Percentiles rank a stretch among this genome's conserved stretches.
These are phyloP conservation scores for Acropternis orthonyx DNA, from an alignment of 2,797 vertebrate genomes.

Conservation along the genomic window DNA sequence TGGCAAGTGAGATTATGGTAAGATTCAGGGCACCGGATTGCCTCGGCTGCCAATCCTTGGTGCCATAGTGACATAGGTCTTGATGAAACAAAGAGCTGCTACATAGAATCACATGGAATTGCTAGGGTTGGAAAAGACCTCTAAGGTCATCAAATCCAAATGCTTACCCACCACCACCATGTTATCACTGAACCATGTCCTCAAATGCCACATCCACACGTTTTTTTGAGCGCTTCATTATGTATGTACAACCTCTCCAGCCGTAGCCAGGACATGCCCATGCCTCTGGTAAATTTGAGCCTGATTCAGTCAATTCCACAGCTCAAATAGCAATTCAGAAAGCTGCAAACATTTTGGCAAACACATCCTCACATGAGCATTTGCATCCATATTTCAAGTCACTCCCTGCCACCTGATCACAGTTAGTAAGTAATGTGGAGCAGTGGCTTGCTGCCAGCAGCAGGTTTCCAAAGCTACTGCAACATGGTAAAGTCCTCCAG, in stretches of 20 bases:
- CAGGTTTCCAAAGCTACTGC: not conserved
- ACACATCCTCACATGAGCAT: no score
- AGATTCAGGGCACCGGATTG: not conserved
- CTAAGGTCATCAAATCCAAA: not conserved
- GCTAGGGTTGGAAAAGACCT: not conserved
- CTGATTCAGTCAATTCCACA: not conserved
- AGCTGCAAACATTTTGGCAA: no score
- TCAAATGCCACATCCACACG: accelerated
- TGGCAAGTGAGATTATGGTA: not conserved
- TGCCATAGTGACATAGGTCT: not conserved
- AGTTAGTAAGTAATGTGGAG: not conserved
- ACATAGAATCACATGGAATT: not conserved
- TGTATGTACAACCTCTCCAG: accelerated
- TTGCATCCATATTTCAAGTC: not conserved
- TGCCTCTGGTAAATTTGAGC: not conserved
- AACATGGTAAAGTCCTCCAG: not conserved
- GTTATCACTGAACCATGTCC: not conserved
- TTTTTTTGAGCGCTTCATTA: not conserved
- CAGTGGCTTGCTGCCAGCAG: not conserved
- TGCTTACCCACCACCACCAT: not conserved
- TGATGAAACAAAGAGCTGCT: not conserved
- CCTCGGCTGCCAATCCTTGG: not conserved
- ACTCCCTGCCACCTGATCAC: not conserved
- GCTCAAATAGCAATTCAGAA: not conserved
- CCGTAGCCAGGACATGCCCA: not conserved